Base-by-base conservation (phyloP, 2,797 vertebrate species). In the Menidia menidia region DNA sequence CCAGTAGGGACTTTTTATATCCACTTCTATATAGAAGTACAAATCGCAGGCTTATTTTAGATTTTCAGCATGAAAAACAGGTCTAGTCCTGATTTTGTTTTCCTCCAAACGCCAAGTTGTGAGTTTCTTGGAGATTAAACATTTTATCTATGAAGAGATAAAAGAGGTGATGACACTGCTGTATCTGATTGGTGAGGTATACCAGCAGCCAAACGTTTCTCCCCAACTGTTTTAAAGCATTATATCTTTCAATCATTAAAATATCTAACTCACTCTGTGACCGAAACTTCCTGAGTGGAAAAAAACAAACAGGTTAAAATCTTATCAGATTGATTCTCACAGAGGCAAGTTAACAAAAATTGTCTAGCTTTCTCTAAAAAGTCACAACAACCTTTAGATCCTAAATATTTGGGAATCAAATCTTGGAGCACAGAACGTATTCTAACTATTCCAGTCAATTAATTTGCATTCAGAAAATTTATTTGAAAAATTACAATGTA, bases 1-100 rank as follows among this genome's bases (percentile, higher is more conserved):
- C 48, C 31, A 43, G n/a, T 9, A 50, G 3, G 18, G 18, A 78
- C 70, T 39, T 60, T 6, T 1, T 68, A 16, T 44, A 71, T 76
- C 50, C 33, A 69, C 25, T 43, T 55, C 42, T 71, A 15, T 15
- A 48, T 5, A 10, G n/a, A 56, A 19, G 50, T 5, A 6, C n/a
- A 51, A 30, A 25, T 51, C 13, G 12, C 19, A 51, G 19, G 30
- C 19, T 39, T 39, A 7, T 10, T 30, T 25, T 51, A 6, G 25
- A 13, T 19, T 43, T 43, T 43, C 16, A 10, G 4, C 19, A 48
- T 48, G 8, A 25, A 25, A 25, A 25, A 25, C 25, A 25, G 1
- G 25, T 25, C 25, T 25, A 25, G 25, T 25, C 25, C 25, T 25
- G 25, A 25, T 25, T 25, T 1, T 25, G 35, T 39, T 7, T 39